A percentile compares a stretch with the other conserved stretches of the same genome.
Evolutionary conservation across 2,888 invertebrate genomes (phyloP).

Genomic region (Flexamia atlantica): DNA sequence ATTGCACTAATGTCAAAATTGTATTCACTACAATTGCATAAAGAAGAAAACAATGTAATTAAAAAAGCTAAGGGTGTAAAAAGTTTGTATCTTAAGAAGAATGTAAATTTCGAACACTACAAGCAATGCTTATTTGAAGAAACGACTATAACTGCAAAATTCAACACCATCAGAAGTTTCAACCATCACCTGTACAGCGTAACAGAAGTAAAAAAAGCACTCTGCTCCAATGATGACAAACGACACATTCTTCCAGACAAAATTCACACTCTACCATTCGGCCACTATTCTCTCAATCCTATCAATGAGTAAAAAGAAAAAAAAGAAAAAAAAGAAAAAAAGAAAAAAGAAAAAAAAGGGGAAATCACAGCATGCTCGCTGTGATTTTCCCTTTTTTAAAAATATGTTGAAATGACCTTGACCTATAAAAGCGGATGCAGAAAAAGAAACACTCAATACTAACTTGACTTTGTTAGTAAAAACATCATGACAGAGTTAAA

Average conservation of each 20-base stretch:
- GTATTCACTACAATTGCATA: too few species aligned
- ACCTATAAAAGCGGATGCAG: neutral
- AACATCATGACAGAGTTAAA: conserved; percentile 8
- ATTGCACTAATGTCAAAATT: too few species aligned
- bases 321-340: too few species aligned
- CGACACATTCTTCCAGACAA: neutral
- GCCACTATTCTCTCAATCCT: conserved; percentile 20
- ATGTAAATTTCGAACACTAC: too few species aligned
- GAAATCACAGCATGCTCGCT: neutral
- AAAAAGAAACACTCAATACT: too few species aligned
- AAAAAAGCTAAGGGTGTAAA: too few species aligned
- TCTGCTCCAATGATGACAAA: conserved; percentile 17
- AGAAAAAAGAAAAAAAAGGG: too few species aligned
- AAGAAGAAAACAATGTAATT: too few species aligned
- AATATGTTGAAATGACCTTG: neutral
- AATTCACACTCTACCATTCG: conserved; percentile 40
- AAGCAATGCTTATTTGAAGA: too few species aligned
- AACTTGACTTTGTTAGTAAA: too few species aligned
- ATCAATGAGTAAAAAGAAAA: neutral
- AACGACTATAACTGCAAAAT: too few species aligned
- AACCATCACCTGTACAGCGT: conserved; percentile 34
- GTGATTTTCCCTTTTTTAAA: neutral
- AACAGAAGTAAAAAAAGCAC: conserved; percentile 25
- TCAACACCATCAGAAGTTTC: conserved; percentile 33
- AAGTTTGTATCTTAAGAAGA: too few species aligned